Evolutionary conservation across 2,113 vertebrate species (phyloP).

Genomic region (Saguinus midas): DNA sequence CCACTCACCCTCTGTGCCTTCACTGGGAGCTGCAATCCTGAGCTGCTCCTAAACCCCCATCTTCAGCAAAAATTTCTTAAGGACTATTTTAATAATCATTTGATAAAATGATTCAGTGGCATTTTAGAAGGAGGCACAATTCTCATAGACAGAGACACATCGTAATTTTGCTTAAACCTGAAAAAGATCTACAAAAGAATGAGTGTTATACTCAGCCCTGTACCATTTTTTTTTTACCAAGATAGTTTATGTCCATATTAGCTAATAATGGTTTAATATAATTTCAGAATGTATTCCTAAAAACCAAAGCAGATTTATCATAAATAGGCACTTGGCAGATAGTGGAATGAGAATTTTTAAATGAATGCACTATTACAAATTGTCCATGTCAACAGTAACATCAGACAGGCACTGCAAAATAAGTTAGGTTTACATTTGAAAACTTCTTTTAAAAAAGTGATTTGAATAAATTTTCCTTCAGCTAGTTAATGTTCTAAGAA

Average conservation of each 20-base stretch:
- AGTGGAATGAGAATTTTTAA: background rate
- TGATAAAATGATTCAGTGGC: background rate
- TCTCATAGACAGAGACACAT: background rate
- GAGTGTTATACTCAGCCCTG: background rate
- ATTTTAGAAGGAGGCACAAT: background rate
- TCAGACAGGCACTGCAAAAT: background rate
- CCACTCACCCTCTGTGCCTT: no score
- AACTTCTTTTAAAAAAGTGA: background rate
- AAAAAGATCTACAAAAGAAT: background rate
- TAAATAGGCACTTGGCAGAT: background rate
- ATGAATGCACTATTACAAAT: background rate
- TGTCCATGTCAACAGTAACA: background rate
- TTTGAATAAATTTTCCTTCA: background rate
- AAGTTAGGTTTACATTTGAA: background rate
- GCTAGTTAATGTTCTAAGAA: background rate
- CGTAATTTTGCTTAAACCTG: background rate
- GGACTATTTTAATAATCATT: background rate
- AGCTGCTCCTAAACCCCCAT: no score
- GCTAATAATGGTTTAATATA: background rate
- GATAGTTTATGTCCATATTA: background rate
- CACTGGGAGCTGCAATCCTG: no score
- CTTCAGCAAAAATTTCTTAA: background rate
- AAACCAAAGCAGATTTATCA: background rate
- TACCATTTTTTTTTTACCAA: background rate
- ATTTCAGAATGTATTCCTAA: background rate